Percentiles rank a stretch among this genome's conserved stretches.
Evolutionary conservation across 2,888 invertebrate genomes (phyloP).

Genomic region (Scotopteryx bipunctaria): DNA sequence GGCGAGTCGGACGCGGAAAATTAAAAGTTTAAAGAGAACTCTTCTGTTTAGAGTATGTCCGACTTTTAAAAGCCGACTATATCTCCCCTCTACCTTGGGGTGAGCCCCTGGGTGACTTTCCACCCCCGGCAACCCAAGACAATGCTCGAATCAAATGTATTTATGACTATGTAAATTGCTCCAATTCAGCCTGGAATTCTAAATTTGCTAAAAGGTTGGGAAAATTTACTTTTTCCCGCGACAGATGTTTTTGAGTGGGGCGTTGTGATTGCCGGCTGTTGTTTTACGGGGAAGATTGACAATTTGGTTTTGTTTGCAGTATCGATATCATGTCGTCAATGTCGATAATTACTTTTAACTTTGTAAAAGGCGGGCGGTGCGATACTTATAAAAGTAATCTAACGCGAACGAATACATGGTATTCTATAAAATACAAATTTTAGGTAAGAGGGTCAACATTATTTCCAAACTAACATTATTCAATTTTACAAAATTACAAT

Average conservation of each 20-base stretch:
- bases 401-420: too few species aligned
- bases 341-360: too few species aligned
- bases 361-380: too few species aligned
- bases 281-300: conserved; percentile 30
- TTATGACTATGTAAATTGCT: conserved; percentile 82
- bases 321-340: too few species aligned
- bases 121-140: conserved; percentile 48
- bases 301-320: conserved; percentile 23
- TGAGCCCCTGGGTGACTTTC: conserved; percentile 34
- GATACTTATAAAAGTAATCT: too few species aligned
- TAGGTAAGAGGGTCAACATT: too few species aligned
- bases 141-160: conserved; percentile 72
- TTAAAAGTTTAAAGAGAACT: too few species aligned
- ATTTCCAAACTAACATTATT: too few species aligned
- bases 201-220: conserved; percentile 59
- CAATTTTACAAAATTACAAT: too few species aligned
- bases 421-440: too few species aligned
- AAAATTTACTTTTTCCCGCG: conserved; percentile 52
- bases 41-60: not conserved
- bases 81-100: conserved; percentile 18
- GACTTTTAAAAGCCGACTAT: not conserved
- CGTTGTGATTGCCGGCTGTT: conserved; percentile 46
- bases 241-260: conserved; percentile 56
- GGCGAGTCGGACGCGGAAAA: too few species aligned
- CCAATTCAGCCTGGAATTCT: conserved; percentile 61